Base-by-base conservation (phyloP, 2,888 invertebrate species). In the Cataglyphis albicans region DNA sequence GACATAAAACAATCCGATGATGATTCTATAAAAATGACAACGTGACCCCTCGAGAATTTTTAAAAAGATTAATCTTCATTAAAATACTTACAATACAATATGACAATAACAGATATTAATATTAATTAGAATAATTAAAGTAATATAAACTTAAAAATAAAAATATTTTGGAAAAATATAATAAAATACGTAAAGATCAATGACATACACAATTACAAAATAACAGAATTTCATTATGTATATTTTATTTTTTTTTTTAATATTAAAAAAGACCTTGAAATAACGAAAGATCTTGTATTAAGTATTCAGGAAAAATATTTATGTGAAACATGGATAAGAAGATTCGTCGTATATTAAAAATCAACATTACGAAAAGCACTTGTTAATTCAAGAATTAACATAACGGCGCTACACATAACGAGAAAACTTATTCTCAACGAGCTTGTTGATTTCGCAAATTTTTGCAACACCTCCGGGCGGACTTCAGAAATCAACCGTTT, bases 401-500 rank as follows among this genome's bases (percentile, higher is more conserved):
- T 25, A 25, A 74, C 10, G 38, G 38, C 73, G 75, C n/a, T 12
- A 35, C 29, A 38, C 41, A 29, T 38, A 32, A 25, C 21, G 32
- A 41, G 21, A 52, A 73, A 73, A 59, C 44, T 73, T 52, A 57
- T 80, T 59, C 25, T 7, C 32, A n/a, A 25, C 41, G 35, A 73
- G 57, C 12, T 0, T 73, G 44, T 73, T 44, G 35, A 65, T 64
- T 55, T 76, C 21, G 72, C 29, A 64, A 48, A 64, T 65, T 25
- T 73, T 61, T 1, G 21, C 15, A 67, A 48, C 35, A 55, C 68
- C 81, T 21, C 38, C 75, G 64, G 41, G 41, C 15, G 0, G 15
- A 12, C 44, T 57, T 57, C 64, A 61, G 64, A 88, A 82, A 67
- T 76, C 48, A 52, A 25, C 15, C 32, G 32, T 32, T 32, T 32